phyloP scores from a whole-genome alignment of 2,113 vertebrate species.

The Ammodytes marinus region DNA sequence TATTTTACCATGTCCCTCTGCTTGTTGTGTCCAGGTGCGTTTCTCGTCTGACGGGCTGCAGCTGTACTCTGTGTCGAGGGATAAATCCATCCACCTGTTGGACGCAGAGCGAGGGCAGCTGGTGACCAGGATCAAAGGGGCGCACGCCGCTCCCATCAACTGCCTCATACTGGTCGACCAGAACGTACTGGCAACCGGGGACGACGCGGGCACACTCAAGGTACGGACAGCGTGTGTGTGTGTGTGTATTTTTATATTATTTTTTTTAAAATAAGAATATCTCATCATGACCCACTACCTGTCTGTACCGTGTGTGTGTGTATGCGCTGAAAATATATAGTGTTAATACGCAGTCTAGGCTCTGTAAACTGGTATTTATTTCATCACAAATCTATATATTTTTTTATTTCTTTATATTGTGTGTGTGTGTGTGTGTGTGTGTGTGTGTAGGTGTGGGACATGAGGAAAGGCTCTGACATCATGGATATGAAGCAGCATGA shows the following conservation, averaged over 20 bases:
- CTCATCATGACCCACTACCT: too few species aligned
- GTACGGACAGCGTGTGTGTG: constrained; percentile 61
- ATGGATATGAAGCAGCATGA: constrained; percentile 95
- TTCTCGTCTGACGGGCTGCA: constrained; percentile 91
- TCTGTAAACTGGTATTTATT: too few species aligned
- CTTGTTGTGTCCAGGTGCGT: constrained; percentile 80
- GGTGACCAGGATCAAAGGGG: constrained; percentile 90
- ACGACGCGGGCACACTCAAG: constrained; percentile 90
- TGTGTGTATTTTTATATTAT: too few species aligned
- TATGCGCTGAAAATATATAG: too few species aligned
- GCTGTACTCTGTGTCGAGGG: constrained; percentile 93
- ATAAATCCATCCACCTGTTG: constrained; percentile 92
- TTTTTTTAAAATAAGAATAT: too few species aligned
- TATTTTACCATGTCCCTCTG: too few species aligned
- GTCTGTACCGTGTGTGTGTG: too few species aligned
- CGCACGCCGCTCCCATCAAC: constrained; percentile 90
- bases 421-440: neutral
- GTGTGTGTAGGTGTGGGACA: constrained; percentile 87
- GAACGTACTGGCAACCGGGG: constrained; percentile 93
- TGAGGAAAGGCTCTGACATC: constrained; percentile 89
- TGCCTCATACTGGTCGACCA: constrained; percentile 91
- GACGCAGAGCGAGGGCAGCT: constrained; percentile 91
- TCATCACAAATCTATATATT: too few species aligned
- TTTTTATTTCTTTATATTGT: neutral
- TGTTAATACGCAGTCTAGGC: too few species aligned